Conservation (phyloP, 2,113 vertebrate genomes). For the Sinocyclocheilus anophthalmus region DNA sequence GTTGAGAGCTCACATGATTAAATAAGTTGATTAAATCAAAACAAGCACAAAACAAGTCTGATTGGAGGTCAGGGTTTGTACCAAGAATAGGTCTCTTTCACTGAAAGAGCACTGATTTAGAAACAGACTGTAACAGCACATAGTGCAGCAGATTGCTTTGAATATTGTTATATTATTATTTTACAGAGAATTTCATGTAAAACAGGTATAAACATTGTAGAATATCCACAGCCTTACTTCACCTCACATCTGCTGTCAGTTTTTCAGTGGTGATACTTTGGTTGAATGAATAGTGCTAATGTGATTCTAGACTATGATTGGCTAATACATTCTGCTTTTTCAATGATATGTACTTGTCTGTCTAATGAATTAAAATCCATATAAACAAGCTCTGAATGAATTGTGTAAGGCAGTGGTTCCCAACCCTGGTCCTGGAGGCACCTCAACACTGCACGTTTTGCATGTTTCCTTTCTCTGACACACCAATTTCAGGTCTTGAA, state of each 20-base stretch:
- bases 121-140: too few species aligned
- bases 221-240: not conserved
- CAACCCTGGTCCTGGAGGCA: too few species aligned
- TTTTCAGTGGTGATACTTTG: not conserved
- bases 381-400: not conserved
- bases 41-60: not conserved
- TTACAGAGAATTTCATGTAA: not conserved
- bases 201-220: not conserved
- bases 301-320: not conserved
- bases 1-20: constrained; percentile 28
- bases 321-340: not conserved
- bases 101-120: not conserved
- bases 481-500: too few species aligned
- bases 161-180: too few species aligned
- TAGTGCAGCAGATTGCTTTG: too few species aligned
- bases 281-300: not conserved
- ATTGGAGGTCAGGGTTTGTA: constrained; percentile 14
- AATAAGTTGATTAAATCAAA: constrained; percentile 26
- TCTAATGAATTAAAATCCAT: not conserved
- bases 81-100: not conserved
- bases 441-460: too few species aligned
- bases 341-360: not conserved
- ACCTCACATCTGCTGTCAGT: not conserved
- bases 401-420: not conserved
- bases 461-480: too few species aligned